Evolutionary conservation across 2,113 vertebrate species (phyloP).

Genomic region (Cyanocitta stelleri): DNA sequence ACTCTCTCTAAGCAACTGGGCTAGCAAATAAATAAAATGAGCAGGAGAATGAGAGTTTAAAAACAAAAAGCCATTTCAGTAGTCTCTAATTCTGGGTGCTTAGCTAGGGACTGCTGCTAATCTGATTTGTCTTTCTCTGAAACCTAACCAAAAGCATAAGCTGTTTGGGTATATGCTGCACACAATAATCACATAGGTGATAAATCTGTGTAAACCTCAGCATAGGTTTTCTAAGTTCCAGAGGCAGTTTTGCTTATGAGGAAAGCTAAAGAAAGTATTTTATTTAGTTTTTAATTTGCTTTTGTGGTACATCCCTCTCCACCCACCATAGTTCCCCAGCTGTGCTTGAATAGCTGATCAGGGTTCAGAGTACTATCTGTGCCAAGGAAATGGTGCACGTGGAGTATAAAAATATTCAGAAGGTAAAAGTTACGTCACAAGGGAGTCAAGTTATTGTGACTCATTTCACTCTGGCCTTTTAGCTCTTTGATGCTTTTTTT

Average conservation of each 20-base stretch:
- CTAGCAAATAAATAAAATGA: background rate
- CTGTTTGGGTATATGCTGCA: background rate
- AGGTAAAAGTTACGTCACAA: background rate
- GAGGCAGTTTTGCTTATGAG: background rate
- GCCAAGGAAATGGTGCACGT: background rate
- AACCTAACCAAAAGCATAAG: background rate
- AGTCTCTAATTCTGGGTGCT: background rate
- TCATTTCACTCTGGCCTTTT: background rate
- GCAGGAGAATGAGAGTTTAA: background rate
- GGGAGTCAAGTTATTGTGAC: background rate
- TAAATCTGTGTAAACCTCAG: background rate
- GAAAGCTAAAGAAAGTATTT: background rate
- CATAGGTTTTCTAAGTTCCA: background rate
- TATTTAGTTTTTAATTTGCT: background rate
- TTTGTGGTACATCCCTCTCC: background rate
- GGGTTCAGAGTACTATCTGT: background rate
- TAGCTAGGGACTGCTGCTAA: background rate
- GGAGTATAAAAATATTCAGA: background rate
- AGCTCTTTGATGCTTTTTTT: background rate
- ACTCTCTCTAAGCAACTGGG: background rate
- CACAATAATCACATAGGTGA: background rate
- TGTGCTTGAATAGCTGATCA: background rate
- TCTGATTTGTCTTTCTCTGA: constrained; percentile 9
- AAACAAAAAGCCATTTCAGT: background rate
- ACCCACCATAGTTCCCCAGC: background rate